Base-by-base conservation (phyloP, 1,140 invertebrate genomes). In the Ooceraea biroi region DNA sequence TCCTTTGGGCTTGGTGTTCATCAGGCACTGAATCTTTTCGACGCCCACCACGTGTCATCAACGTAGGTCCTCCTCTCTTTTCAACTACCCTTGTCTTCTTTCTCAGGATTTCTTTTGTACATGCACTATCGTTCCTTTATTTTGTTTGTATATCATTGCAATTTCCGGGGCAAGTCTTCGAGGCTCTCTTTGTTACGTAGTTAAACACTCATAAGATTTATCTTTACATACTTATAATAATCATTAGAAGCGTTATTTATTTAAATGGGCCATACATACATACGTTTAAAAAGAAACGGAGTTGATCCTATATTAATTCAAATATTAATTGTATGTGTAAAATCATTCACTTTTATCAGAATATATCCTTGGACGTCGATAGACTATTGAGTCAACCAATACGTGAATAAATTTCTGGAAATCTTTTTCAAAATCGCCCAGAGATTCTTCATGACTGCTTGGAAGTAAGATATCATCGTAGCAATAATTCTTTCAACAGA, bases 31-130 rank as follows among this genome's bases (percentile, higher is more conserved):
- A 90, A 90, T 90, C 89, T 90, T 90, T 87, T 55, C 73, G 57
- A 90, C 89, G 89, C 89, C 89, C 89, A 90, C 89, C 73, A 69
- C 66, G 82, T 89, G 89, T 90, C 89, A 82, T 82, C 89, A 77
- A 82, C 78, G 63, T 86, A 88, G 80, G 36, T 66, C 46, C 65
- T 73, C 27, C 52, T 46, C 55, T 36, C 41, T 65, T 41, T 36
- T 74, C n/a, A 57, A 48, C 58, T 36, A 19, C 14, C 41, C 27
- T 61, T 19, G 44, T 52, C 57, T 10, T 55, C 52, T 41, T 71
- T 27, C 27, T n/a, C 36, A 7, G 69, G 8, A 19, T 63, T 36
- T 60, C 44, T 41, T n/a, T 41, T 36, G 8, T 7, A 17, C 25
- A 11, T 46, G 30, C 50, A 14, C 12, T 72, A 52, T 48, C 14